A percentile compares a stretch with the other conserved stretches of the same genome.
Evolutionary conservation across 2,113 vertebrate species (phyloP).

Genomic region (Hylia prasina): DNA sequence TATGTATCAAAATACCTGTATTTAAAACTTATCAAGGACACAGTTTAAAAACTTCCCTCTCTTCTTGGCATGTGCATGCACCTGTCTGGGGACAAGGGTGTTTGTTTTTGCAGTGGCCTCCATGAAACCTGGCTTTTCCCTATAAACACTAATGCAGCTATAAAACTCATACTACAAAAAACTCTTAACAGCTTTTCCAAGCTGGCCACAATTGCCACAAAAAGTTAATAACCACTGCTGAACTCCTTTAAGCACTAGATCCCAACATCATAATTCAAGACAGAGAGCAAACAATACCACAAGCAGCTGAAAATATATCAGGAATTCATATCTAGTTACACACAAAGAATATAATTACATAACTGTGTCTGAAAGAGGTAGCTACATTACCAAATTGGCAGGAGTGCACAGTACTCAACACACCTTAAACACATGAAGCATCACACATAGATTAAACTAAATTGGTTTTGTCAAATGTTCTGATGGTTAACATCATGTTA

Average conservation of each 20-base stretch:
- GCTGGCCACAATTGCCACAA: neutral
- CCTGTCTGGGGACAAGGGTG: neutral
- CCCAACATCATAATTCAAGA: neutral
- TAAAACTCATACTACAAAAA: neutral
- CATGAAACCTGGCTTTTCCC: neutral
- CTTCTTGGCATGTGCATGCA: neutral
- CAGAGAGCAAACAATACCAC: neutral
- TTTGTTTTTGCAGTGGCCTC: neutral
- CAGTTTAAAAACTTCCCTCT: neutral
- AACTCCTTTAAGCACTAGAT: neutral
- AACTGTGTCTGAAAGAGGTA: neutral
- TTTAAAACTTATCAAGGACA: neutral
- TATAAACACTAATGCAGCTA: neutral
- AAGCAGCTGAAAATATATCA: neutral
- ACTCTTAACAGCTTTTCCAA: neutral
- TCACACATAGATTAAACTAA: fast-evolving
- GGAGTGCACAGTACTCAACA: neutral
- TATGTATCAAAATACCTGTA: neutral
- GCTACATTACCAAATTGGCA: neutral
- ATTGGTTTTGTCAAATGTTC: neutral
- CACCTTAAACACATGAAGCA: fast-evolving
- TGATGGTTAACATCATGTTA: neutral
- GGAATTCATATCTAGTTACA: neutral
- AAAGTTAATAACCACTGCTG: neutral
- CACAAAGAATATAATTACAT: neutral